phyloP scores from a whole-genome alignment of 1,140 invertebrate genomes.

The Heliconius melpomene region DNA sequence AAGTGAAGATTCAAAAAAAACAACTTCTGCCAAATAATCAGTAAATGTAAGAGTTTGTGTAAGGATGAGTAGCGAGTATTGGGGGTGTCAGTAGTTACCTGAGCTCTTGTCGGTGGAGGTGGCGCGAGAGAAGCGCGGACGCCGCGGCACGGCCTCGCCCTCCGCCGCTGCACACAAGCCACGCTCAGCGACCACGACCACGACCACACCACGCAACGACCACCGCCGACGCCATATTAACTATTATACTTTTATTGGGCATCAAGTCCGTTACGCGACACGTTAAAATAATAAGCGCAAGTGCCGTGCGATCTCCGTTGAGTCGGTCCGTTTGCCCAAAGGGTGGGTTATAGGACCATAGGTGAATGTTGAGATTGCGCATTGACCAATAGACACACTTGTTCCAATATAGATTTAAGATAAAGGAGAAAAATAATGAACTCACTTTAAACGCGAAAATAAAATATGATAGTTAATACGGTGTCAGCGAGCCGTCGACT shows the following conservation, averaged over 20 bases:
- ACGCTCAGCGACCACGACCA: slow-evolving; percentile 39
- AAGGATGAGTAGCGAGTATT: background rate
- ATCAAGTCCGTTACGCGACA: too few species aligned
- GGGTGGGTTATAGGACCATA: too few species aligned
- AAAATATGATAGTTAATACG: slow-evolving; percentile 30
- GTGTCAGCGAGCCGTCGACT: slow-evolving; percentile 2
- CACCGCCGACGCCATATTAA: slow-evolving; percentile 20
- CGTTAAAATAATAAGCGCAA: too few species aligned
- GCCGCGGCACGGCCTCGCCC: slow-evolving; percentile 62
- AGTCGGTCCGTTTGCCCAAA: too few species aligned
- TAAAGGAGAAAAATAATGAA: too few species aligned
- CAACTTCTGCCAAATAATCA: too few species aligned
- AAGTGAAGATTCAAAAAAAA: too few species aligned
- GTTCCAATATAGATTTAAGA: too few species aligned
- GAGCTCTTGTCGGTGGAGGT: slow-evolving; percentile 75
- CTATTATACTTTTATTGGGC: background rate
- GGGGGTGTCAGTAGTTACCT: slow-evolving; percentile 52
- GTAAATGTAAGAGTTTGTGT: background rate
- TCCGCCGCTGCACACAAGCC: slow-evolving; percentile 60
- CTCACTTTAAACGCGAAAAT: background rate
- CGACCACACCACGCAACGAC: background rate
- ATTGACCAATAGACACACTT: too few species aligned
- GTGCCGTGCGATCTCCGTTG: too few species aligned
- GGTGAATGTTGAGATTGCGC: too few species aligned
- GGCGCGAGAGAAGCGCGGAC: slow-evolving; percentile 76